Conservation (phyloP, 2,113 vertebrate genomes). For the Erinaceus europaeus region DNA sequence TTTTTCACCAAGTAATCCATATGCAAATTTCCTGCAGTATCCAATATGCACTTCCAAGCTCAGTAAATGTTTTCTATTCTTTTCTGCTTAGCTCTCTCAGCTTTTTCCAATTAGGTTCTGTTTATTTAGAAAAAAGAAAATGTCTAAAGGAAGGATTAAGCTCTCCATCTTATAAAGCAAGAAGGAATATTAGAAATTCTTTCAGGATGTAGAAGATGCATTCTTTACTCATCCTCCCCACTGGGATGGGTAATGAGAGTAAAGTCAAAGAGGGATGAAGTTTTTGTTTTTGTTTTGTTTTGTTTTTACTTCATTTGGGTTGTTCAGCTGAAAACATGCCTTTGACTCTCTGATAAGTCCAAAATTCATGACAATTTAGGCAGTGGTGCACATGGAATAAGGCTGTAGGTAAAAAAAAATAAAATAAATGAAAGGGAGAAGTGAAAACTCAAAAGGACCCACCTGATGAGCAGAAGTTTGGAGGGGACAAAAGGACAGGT, state of each 20-base stretch:
- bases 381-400: conserved; percentile 62
- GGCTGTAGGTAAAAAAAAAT: conserved; percentile 60
- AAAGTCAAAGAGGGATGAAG: conserved; percentile 57
- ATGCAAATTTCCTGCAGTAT: conserved; percentile 80
- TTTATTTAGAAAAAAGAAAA: conserved; percentile 78
- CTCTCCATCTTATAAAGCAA: conserved; percentile 77
- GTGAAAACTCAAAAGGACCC: conserved; percentile 60
- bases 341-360: conserved; percentile 73
- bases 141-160: conserved; percentile 82
- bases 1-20: conserved; percentile 73
- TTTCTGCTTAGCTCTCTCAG: conserved; percentile 78
- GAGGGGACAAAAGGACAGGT: background rate
- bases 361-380: conserved; percentile 75
- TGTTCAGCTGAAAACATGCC: conserved; percentile 72
- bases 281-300: too few species aligned
- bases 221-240: conserved; percentile 74
- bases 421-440: conserved; percentile 39
- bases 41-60: conserved; percentile 77
- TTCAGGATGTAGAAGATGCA: conserved; percentile 72
- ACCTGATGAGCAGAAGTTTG: conserved; percentile 59
- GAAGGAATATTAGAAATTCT: conserved; percentile 81
- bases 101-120: conserved; percentile 81
- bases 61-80: conserved; percentile 80
- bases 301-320: conserved; percentile 76
- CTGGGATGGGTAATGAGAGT: conserved; percentile 74